Percentiles rank a stretch among this genome's conserved stretches.
These are phyloP conservation scores for Catalaphyllia jardinei DNA, from an alignment of 64 coral and sea anemone genomes.

Conservation along the genomic window DNA sequence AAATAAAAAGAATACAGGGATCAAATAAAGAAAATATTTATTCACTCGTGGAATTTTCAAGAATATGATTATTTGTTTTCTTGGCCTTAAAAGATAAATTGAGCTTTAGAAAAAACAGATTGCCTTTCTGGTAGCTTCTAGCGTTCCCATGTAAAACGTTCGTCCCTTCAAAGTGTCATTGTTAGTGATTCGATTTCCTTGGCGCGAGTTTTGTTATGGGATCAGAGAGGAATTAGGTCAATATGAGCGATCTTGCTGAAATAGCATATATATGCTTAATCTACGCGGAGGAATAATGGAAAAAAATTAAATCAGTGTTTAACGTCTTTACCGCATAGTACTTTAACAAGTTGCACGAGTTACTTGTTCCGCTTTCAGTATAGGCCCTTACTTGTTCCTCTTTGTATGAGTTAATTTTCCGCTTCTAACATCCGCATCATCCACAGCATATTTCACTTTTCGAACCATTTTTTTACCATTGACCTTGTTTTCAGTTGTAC, in stretches of 20 bases:
- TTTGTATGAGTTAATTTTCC: background rate
- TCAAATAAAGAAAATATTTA: constrained; percentile 40
- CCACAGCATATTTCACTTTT: constrained; percentile 8
- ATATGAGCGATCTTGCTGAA: too few species aligned
- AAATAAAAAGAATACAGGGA: background rate
- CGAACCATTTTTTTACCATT: background rate
- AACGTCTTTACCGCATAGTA: too few species aligned
- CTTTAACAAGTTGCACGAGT: background rate
- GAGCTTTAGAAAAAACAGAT: background rate
- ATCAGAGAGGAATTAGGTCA: too few species aligned
- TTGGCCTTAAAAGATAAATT: background rate
- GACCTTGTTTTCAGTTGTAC: background rate
- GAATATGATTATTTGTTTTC: constrained; percentile 5
- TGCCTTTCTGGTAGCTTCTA: background rate
- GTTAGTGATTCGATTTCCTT: too few species aligned
- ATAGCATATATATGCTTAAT: too few species aligned
- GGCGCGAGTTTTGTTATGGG: too few species aligned
- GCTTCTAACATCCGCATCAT: background rate
- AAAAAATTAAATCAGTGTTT: too few species aligned
- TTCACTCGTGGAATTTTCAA: background rate
- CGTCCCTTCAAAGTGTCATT: too few species aligned
- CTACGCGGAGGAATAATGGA: too few species aligned
- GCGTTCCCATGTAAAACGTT: too few species aligned
- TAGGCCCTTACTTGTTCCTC: too few species aligned
- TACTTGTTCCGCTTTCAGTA: background rate